phyloP scores from a whole-genome alignment of 2,113 vertebrate genomes.

The Mixornis gularis region DNA sequence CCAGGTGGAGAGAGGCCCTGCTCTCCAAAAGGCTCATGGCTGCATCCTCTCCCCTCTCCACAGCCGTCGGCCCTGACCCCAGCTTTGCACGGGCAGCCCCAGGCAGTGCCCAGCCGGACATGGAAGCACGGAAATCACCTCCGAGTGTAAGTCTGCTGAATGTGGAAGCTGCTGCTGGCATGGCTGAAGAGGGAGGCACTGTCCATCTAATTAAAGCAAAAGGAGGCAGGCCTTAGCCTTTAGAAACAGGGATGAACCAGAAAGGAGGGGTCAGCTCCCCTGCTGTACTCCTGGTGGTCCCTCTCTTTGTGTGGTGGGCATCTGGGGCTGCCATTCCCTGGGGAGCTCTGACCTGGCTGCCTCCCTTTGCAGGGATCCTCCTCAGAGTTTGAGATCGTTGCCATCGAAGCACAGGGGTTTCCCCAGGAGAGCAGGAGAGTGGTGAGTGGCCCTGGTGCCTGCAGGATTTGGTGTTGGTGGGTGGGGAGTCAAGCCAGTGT shows the following conservation, averaged over 20 bases:
- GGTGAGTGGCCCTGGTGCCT: constrained; percentile 62
- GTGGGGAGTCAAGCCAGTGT: not conserved
- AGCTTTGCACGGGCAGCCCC: not conserved
- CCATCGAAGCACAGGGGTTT: constrained; percentile 68
- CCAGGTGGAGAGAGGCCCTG: not conserved
- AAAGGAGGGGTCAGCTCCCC: not conserved
- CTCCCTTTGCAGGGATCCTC: constrained; percentile 76
- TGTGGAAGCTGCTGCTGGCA: not conserved
- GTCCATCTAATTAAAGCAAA: not conserved
- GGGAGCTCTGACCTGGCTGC: not conserved
- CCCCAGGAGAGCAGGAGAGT: constrained; percentile 65
- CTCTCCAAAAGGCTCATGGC: not conserved
- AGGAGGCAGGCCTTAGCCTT: not conserved
- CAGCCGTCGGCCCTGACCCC: constrained; percentile 44
- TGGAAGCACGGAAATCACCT: constrained; percentile 56
- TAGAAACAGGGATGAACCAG: not conserved
- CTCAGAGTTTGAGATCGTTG: constrained; percentile 85
- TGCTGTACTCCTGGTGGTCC: not conserved
- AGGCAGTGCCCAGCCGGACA: not conserved
- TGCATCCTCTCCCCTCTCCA: not conserved
- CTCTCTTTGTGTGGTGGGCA: rapidly evolving
- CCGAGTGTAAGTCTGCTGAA: constrained; percentile 64
- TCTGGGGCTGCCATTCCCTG: not conserved
- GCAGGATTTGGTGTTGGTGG: rapidly evolving
- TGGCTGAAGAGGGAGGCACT: not conserved